Evolutionary conservation across 2,797 vertebrate genomes (phyloP).

Genomic region (Pyrocephalus nanus): DNA sequence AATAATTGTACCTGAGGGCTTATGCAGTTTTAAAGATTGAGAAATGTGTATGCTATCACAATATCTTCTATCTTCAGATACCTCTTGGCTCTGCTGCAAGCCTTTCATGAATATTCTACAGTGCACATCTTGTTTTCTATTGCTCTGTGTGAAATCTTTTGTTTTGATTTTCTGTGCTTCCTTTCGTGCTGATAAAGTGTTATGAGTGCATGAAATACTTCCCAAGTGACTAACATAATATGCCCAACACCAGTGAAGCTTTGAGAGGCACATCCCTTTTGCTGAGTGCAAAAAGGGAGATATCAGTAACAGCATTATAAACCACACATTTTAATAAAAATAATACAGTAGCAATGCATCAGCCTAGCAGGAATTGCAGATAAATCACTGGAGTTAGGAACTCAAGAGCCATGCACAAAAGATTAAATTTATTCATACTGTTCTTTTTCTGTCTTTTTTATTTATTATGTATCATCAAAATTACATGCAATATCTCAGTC

Average conservation of each 20-base stretch:
- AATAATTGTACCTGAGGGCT: constrained; percentile 27
- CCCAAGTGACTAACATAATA: constrained; percentile 24
- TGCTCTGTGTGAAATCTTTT: constrained; percentile 33
- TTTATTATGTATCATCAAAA: not conserved
- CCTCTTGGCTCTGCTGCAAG: not conserved
- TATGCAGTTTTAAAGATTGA: constrained; percentile 25
- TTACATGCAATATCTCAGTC: not conserved
- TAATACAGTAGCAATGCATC: not conserved
- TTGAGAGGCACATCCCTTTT: not conserved
- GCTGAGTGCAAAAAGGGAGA: not conserved
- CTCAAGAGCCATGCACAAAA: not conserved
- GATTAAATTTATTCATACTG: not conserved
- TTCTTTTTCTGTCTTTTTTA: not conserved
- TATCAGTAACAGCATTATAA: not conserved
- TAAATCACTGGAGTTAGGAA: not conserved
- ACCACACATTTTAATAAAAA: not conserved
- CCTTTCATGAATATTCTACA: constrained; percentile 44
- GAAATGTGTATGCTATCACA: not conserved
- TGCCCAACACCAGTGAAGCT: not conserved
- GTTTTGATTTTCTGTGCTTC: constrained; percentile 44
- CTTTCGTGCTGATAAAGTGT: constrained; percentile 17
- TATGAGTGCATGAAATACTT: constrained; percentile 35
- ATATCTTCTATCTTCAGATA: not conserved
- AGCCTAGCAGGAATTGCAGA: not conserved
- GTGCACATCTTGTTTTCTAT: not conserved